Evolutionary conservation across 1,140 invertebrate genomes (phyloP), one percentile per base, ranked within the genome.

Genomic region (Drosophila kepulauana): DNA sequence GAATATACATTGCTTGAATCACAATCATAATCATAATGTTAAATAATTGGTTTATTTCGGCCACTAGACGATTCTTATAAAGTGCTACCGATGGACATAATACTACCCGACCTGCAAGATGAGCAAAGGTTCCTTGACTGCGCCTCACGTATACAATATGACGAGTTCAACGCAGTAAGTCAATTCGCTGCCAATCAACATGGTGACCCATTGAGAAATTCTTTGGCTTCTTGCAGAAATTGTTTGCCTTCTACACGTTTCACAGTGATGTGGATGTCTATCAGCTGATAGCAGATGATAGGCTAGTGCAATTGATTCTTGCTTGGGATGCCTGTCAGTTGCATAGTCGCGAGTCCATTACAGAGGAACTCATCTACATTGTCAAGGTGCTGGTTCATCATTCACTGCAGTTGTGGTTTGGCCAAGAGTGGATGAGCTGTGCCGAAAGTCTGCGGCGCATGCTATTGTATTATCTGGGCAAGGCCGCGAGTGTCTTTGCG

Each of bases 251-350:
- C 25, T 79, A 67, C 15, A 69, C 72, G 13, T 38, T 15, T 2
- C 30, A 15, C 62, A 79, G 78, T 52, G 91, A 91, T 61, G 46
- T 92, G 43, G 91, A 92, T 56, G 78, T 91, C 4, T 92, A 84
- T n/a, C 87, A 85, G 65, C 45, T 89, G 7, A 86, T 81, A 75
- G 81, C 65, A 0, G 74, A 92, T 13, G 84, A 92, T 43, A 81
- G 91, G 2, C 41, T 91, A 6, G 30, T 77, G 46, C 68, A 85
- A 28, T 28, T 92, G 0, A 56, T 91, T 1, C 88, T 91, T 43
- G 87, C 75, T n/a, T 92, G 91, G 91, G 75, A 91, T 56, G 71
- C 75, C 13, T 91, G 87, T 38, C 64, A 43, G 0, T 13, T 86
- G 41, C 75, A 79, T 15, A 57, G 11, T 4, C 46, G 71, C 13